Evolutionary conservation across 2,888 invertebrate genomes (phyloP).

Genomic region (Scrobipalpa costella): DNA sequence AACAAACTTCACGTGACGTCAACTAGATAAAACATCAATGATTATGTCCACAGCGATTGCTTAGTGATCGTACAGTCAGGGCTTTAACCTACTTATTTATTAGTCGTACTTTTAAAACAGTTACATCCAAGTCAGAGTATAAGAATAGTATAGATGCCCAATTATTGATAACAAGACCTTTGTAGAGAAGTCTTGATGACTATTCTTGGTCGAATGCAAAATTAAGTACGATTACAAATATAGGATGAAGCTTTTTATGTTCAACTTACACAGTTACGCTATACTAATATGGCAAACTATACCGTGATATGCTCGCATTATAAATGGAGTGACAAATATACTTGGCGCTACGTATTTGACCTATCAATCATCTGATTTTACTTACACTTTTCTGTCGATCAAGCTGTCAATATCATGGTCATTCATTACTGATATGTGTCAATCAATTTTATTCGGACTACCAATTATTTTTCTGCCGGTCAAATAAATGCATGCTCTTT

Average conservation of each 20-base stretch:
- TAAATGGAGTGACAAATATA: slow-evolving; percentile 4
- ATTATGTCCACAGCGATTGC: slow-evolving; percentile 71
- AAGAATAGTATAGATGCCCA: background rate
- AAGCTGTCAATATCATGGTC: background rate
- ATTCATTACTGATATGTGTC: slow-evolving; percentile 3
- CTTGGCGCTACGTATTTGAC: slow-evolving; percentile 37
- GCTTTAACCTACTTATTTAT: background rate
- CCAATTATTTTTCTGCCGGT: background rate
- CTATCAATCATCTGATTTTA: background rate
- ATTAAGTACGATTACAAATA: slow-evolving; percentile 5
- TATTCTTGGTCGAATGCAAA: slow-evolving; percentile 1
- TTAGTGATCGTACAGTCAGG: slow-evolving; percentile 57
- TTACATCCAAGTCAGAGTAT: background rate
- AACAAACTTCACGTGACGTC: slow-evolving; percentile 41
- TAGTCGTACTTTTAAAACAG: slow-evolving; percentile 3
- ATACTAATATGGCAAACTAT: slow-evolving; percentile 78
- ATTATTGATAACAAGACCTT: slow-evolving; percentile 7
- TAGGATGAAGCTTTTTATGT: slow-evolving; percentile 33
- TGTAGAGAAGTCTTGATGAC: background rate
- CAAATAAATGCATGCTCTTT: background rate
- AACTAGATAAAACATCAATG: slow-evolving; percentile 62
- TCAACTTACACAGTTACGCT: slow-evolving; percentile 44
- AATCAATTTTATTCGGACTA: background rate
- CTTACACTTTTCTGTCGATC: background rate
- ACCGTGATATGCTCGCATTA: slow-evolving; percentile 61